phyloP scores from a whole-genome alignment of 2,113 vertebrate species.

The Himantopus leucocephalus region DNA sequence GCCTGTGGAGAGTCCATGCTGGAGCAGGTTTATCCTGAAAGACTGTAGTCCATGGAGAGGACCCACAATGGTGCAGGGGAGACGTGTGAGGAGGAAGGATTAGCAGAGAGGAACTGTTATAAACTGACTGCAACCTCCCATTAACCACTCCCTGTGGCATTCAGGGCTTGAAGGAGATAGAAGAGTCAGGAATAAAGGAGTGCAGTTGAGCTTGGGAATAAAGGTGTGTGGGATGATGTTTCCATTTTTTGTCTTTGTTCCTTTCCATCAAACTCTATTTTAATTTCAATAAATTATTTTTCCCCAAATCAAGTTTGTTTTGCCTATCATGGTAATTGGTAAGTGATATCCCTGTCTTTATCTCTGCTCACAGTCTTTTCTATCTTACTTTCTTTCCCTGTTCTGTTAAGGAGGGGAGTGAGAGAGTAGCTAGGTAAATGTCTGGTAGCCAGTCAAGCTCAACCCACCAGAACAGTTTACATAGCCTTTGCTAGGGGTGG shows the following conservation, averaged over 20 bases:
- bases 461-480: background rate
- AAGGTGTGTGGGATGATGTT: background rate
- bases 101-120: background rate
- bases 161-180: background rate
- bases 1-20: background rate
- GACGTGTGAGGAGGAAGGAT: background rate
- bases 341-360: background rate
- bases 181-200: background rate
- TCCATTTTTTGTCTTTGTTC: background rate
- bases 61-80: background rate
- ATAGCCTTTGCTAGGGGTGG: background rate
- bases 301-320: background rate
- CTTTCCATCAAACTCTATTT: background rate
- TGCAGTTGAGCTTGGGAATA: background rate
- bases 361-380: background rate
- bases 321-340: background rate
- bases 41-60: background rate
- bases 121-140: background rate
- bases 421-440: background rate
- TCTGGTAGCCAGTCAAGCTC: background rate
- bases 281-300: background rate
- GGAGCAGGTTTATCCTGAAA: background rate
- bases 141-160: background rate
- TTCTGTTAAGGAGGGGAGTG: background rate
- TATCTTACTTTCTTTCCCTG: background rate